Evolutionary conservation across 2,113 vertebrate genomes (phyloP), one percentile per base, ranked within the genome.

Genomic region (Arvicanthis niloticus): DNA sequence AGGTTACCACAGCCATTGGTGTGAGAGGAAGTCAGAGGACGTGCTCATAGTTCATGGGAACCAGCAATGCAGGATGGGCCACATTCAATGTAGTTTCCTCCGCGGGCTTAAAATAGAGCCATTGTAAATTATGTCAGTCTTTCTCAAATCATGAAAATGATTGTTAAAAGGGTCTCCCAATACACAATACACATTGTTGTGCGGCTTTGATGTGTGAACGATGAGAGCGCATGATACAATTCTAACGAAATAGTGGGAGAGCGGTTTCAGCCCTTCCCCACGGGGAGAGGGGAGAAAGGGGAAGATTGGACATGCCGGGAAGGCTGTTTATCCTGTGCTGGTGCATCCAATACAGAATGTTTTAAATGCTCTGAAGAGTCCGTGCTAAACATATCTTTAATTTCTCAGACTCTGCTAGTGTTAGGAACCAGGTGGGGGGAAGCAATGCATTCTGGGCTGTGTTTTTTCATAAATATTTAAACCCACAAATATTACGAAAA

Each of bases 61-160:
- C 99, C 98, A 98, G 98, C 99, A 98, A 98, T 99, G 98, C 99
- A 99, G 99, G 99, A 99, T 99, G 99, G 99, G 99, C 99, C 99
- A 99, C 99, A 99, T 99, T 99, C 99, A 99, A 99, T 99, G 99
- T 98, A 98, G 99, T 99, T 99, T 99, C 99, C 99, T 99, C 99
- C 99, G 98, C 99, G 95, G 98, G 98, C 99, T 99, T 99, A 99
- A 99, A 99, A 99, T 99, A 99, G 99, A 99, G 98, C 99, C 99
- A 99, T 99, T 99, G 99, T 99, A 99, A 99, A 99, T 99, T 99
- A 99, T 98, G 99, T 99, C 99, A 99, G 99, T 98, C 99, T 99
- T 99, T 99, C 99, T 99, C 98, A 98, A 99, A 99, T 99, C 99
- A 98, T 98, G 99, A 99, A 99, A 99, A 99, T 99, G 98, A 99